A percentile compares a stretch with the other conserved stretches of the same genome.
Evolutionary conservation across 2,113 vertebrate species (phyloP).

Genomic region (Plectropomus leopardus): DNA sequence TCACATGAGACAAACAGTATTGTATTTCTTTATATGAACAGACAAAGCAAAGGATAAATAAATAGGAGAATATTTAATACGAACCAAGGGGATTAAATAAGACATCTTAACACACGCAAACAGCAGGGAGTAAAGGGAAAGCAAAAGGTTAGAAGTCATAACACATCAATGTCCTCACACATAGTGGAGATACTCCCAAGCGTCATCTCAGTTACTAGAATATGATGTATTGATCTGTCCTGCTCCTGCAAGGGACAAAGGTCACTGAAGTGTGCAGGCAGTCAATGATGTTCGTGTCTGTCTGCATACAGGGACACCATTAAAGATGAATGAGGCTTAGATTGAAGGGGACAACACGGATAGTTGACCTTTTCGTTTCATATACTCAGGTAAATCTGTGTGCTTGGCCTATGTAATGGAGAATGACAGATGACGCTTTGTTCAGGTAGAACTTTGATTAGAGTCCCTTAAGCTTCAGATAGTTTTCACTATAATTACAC

Average conservation of each 20-base stretch:
- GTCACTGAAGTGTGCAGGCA: constrained; percentile 19
- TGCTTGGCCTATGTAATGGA: neutral
- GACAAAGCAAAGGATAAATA: neutral
- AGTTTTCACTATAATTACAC: constrained; percentile 9
- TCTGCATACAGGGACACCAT: constrained; percentile 23
- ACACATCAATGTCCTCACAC: constrained; percentile 1
- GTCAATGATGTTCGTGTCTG: constrained; percentile 40
- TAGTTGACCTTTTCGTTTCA: constrained; percentile 42
- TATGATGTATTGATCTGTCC: constrained; percentile 36
- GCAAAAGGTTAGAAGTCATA: neutral
- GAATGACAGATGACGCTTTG: constrained; percentile 5
- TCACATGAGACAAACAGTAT: neutral
- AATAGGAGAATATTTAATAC: neutral
- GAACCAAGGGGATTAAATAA: neutral
- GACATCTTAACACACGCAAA: neutral
- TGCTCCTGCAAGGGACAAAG: neutral
- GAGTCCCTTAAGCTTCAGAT: neutral
- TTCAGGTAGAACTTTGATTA: neutral
- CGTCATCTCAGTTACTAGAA: constrained; percentile 4
- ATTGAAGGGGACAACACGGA: constrained; percentile 18
- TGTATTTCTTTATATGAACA: neutral
- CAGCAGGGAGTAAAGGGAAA: neutral
- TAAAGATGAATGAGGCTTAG: constrained; percentile 33
- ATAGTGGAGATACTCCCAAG: neutral
- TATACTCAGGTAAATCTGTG: constrained; percentile 26